A percentile compares a stretch with the other conserved stretches of the same genome.
phyloP scores from a whole-genome alignment of 2,113 vertebrate species.

The Epinephelus fuscoguttatus region DNA sequence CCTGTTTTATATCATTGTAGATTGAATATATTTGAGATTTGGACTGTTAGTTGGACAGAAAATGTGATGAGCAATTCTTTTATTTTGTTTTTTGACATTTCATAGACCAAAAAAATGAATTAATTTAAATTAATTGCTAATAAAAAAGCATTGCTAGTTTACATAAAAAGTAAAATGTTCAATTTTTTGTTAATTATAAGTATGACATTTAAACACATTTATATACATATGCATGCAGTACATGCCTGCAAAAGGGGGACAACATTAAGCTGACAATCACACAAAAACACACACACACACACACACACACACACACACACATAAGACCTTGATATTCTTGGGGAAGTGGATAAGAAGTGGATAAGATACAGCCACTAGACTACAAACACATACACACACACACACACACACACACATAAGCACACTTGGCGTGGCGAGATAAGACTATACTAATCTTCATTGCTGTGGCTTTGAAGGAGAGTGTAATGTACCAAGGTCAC shows the following conservation, averaged over 20 bases:
- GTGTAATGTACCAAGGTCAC: conserved; percentile 81
- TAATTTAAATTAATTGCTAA: background rate
- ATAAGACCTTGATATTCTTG: background rate
- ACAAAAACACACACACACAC: background rate
- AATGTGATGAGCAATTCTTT: background rate
- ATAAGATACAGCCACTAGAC: background rate
- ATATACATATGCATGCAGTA: background rate
- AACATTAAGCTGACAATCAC: background rate
- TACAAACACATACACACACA: conserved; percentile 12
- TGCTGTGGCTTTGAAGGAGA: conserved; percentile 74
- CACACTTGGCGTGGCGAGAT: conserved; percentile 31
- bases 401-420: conserved; percentile 35
- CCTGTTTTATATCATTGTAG: background rate
- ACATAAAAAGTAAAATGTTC: background rate
- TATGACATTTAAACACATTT: background rate
- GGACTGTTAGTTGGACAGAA: background rate
- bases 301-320: no score
- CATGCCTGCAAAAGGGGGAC: background rate
- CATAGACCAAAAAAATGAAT: background rate
- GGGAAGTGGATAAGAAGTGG: conserved; percentile 19
- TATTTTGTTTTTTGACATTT: background rate
- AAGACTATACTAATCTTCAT: conserved; percentile 70
- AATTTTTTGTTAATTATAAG: background rate
- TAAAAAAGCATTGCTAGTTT: conserved; percentile 1
- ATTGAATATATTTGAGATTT: background rate